Base-by-base conservation (phyloP, 2,797 vertebrate species). In the Tangara arthus region DNA sequence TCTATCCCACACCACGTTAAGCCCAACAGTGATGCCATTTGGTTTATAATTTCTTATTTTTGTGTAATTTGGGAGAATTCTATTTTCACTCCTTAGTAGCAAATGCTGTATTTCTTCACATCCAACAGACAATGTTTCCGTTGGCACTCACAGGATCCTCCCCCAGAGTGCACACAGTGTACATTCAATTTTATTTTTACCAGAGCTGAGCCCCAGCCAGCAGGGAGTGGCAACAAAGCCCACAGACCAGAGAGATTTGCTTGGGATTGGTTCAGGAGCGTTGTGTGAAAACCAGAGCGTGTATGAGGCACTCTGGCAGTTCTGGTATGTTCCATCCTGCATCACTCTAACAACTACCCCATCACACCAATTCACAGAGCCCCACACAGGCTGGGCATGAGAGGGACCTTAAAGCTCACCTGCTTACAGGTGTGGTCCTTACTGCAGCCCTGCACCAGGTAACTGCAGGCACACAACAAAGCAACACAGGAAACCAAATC, bases 31-130 rank as follows among this genome's bases (percentile, higher is more conserved):
- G 75, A 90, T 93, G 90, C 64, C 92, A 89, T 79, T 95, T 79
- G 66, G 81, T 87, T 91, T 89, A 50, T 80, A 49, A 80, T 89
- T 79, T 42, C 42, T 63, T 32, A 35, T 39, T 42, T 70, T 34
- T n/a, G 77, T 89, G 81, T 89, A 87, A 95, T 94, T 94, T 87
- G 87, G 83, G 92, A 76, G 92, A 55, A 73, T 71, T 87, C 94
- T 94, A 90, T 95, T 95, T 96, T 94, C 75, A 85, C 44, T 85
- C 60, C 90, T 93, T 7, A 39, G 83, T 34, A 89, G 93, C 90
- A 90, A 95, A 69, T 8, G 93, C 76, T 92, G 81, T 26, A 22
- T 50, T 76, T 53, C 93, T 82, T 5, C 82, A 65, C 41, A 61
- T 81, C 57, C 0, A 96, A 47, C 90, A 95, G 83, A 95, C 90